Evolutionary conservation across 2,888 invertebrate genomes (phyloP), one percentile per base, ranked within the genome.

Genomic region (Rhagonycha fulva): DNA sequence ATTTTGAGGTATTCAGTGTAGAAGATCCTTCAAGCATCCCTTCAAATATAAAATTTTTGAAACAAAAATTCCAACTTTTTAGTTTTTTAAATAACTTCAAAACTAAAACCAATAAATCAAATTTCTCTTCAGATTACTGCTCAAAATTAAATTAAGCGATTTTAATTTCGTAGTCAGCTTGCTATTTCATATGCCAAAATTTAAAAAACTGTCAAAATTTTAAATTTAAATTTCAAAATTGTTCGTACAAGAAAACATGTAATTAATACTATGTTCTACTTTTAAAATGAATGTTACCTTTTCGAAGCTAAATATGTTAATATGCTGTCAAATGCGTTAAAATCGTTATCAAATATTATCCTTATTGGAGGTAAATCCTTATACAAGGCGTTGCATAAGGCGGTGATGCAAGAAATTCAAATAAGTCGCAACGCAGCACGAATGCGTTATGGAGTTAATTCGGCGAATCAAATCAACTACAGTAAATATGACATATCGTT

Each of bases 361-460:
- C n/a, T 47, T n/a, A n/a, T 47, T n/a, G 47, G 47, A 47, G 9
- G 47, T 47, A 47, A 47, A 47, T 47, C 47, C n/a, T n/a, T 73
- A 9, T 73, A 23, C 9, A 81, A 76, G 32, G 78, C 84, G 2
- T 1, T 84, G 1, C 75, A 76, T 14, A 83, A 80, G 83, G 97
- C 98, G 0, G 87, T 98, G 2, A 91, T 91, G 80, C 95, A 95
- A 87, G 95, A 95, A 88, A 93, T 94, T 74, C 92, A 93, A 63
- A 93, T 94, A 14, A 95, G 95, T 70, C 94, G 94, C 84, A 93
- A 95, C 85, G 94, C 95, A 26, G 95, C 96, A 0, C 90, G 90
- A 66, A 71, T 82, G 26, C 76, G 84, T 71, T 82, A 84, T 63
- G 74, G 74, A 14, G 72, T 77, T 47, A 47, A 63, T 47, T 9